These are phyloP conservation scores for Adoxophyes honmai DNA, from an alignment of 1,140 invertebrate species.

Conservation along the genomic window DNA sequence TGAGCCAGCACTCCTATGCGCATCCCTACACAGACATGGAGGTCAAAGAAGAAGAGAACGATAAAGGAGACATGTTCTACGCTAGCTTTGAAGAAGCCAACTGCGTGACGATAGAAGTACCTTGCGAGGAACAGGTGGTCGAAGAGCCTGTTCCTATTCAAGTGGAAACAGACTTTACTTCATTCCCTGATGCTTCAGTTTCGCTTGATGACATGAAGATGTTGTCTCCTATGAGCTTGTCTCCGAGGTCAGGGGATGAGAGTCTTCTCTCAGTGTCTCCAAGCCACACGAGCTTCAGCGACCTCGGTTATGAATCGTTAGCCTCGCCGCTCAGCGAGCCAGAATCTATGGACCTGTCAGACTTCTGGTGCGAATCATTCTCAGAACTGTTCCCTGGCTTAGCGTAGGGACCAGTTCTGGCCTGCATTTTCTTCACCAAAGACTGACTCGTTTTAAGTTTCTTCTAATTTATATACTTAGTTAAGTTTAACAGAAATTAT, in stretches of 20 bases:
- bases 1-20: conserved; percentile 72
- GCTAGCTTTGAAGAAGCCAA: conserved; percentile 84
- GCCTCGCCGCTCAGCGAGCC: conserved; percentile 75
- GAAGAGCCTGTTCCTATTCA: conserved; percentile 68
- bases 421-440: conserved; percentile 55
- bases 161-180: conserved; percentile 54
- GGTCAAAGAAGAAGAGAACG: conserved; percentile 47
- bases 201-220: conserved; percentile 69
- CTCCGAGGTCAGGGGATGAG: conserved; percentile 60
- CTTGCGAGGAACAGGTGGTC: conserved; percentile 78
- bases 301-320: conserved; percentile 79
- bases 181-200: conserved; percentile 52
- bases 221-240: conserved; percentile 67
- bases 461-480: conserved; percentile 19
- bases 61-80: conserved; percentile 80
- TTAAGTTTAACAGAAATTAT: conserved; percentile 34
- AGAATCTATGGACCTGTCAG: conserved; percentile 70
- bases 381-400: conserved; percentile 80
- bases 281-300: conserved; percentile 60
- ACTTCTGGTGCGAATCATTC: conserved; percentile 81
- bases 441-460: conserved; percentile 66
- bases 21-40: conserved; percentile 67
- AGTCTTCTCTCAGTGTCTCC: conserved; percentile 59
- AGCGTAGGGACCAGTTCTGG: conserved; percentile 49
- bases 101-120: conserved; percentile 84